A percentile compares a stretch with the other conserved stretches of the same genome.
These are phyloP conservation scores for Pelodiscus sinensis DNA, from an alignment of 2,113 vertebrate genomes.

Conservation along the genomic window DNA sequence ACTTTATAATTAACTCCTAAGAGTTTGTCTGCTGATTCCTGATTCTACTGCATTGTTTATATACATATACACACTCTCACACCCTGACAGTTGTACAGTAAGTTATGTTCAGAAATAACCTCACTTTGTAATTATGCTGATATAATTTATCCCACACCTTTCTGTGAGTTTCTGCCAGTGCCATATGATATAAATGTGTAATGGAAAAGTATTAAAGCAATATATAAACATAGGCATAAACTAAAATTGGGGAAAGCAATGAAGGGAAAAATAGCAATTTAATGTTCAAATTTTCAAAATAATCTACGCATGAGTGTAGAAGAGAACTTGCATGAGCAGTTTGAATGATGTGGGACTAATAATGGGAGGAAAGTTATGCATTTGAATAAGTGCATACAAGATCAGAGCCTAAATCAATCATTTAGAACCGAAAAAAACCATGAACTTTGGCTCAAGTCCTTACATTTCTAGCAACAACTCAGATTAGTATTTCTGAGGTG, in stretches of 20 bases:
- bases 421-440: not conserved
- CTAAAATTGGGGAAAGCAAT: not conserved
- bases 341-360: not conserved
- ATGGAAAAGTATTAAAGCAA: not conserved
- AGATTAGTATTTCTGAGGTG: not conserved
- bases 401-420: not conserved
- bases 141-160: not conserved
- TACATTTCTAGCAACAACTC: not conserved
- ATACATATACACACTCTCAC: not conserved
- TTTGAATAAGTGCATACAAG: not conserved
- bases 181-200: not conserved
- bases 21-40: constrained; percentile 4
- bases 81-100: not conserved
- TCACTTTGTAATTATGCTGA: not conserved
- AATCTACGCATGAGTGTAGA: not conserved
- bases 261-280: not conserved
- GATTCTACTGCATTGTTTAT: not conserved
- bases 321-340: not conserved
- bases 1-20: constrained; percentile 18
- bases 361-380: not conserved
- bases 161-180: not conserved
- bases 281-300: not conserved
- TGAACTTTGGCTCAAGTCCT: not conserved
- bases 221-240: not conserved
- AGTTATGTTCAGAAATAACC: not conserved